These are phyloP conservation scores for Pollimyrus isidori DNA, from an alignment of 2,113 vertebrate species.

Conservation along the genomic window DNA sequence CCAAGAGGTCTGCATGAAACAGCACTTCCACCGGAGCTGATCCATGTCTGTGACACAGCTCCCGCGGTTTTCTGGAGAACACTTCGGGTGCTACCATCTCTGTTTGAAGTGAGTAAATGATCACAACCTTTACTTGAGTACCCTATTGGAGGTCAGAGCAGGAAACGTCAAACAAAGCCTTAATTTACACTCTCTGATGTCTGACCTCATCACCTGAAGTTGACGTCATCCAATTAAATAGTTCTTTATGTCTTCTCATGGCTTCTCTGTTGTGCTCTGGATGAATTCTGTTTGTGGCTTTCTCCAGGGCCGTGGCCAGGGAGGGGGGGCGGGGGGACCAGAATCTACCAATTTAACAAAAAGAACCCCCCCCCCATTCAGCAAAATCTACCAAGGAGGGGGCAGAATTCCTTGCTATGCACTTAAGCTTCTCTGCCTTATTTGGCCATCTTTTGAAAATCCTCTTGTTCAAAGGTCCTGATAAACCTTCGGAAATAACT, in stretches of 20 bases:
- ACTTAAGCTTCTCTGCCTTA: neutral
- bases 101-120: neutral
- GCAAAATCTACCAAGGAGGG: neutral
- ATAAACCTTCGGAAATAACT: neutral
- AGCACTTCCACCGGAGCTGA: neutral
- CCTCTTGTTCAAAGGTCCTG: neutral
- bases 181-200: neutral
- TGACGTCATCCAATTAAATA: neutral
- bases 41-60: constrained; percentile 14
- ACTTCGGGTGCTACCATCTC: neutral
- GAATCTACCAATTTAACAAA: neutral
- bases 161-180: neutral
- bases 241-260: neutral
- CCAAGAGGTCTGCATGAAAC: constrained; percentile 49
- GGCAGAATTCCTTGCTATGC: neutral
- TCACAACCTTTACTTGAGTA: neutral
- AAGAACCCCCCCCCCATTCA: neutral
- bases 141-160: neutral
- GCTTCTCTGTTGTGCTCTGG: neutral
- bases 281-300: neutral
- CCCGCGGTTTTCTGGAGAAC: constrained; percentile 21
- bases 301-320: neutral
- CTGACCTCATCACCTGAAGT: neutral
- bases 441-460: neutral
- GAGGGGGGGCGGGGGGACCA: neutral